Conservation (phyloP, 2,797 vertebrate genomes). For the Nannoperca obscura region DNA sequence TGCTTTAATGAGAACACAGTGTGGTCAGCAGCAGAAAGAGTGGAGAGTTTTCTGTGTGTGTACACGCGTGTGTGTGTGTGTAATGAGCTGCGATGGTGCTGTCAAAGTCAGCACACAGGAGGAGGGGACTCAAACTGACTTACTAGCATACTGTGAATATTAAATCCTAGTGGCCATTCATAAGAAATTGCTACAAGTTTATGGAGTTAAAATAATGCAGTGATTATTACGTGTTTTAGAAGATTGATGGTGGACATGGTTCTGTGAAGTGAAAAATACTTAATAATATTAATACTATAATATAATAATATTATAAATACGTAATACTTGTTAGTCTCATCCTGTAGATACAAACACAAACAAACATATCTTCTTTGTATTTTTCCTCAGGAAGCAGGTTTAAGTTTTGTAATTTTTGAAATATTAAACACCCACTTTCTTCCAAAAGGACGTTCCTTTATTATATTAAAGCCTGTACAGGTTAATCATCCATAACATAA, state of each 20-base stretch:
- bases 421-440: slow-evolving; percentile 48
- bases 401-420: neutral
- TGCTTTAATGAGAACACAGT: slow-evolving; percentile 58
- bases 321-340: neutral
- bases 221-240: slow-evolving; percentile 3
- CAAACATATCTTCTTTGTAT: neutral
- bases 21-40: slow-evolving; percentile 9
- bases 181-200: neutral
- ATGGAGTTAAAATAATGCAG: neutral
- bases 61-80: slow-evolving; percentile 20
- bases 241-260: neutral
- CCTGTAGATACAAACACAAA: neutral
- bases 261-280: slow-evolving; percentile 7
- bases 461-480: slow-evolving; percentile 35
- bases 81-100: slow-evolving; percentile 39
- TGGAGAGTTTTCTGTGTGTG: neutral
- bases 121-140: neutral
- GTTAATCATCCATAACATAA: slow-evolving; percentile 51
- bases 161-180: slow-evolving; percentile 9
- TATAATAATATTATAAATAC: no score
- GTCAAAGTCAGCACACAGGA: slow-evolving; percentile 38
- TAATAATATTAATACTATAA: no score
- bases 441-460: slow-evolving; percentile 27
- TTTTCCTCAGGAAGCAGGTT: neutral
- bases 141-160: slow-evolving; percentile 6